Evolutionary conservation across 2,888 invertebrate genomes (phyloP).

Genomic region (Erynnis tages): DNA sequence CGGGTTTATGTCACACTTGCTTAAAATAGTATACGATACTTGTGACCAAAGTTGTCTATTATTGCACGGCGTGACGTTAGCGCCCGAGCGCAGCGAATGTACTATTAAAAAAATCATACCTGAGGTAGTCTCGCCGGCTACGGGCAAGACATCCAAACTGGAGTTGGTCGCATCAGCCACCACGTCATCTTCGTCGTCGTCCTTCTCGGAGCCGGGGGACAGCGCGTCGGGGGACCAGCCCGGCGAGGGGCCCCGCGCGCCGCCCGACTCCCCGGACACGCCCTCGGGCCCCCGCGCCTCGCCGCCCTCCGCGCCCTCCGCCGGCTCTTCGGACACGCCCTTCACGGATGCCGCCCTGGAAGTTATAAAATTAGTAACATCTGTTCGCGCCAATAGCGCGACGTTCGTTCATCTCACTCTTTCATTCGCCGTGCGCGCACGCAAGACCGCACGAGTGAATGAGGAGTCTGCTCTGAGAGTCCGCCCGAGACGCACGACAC

Average conservation of each 20-base stretch:
- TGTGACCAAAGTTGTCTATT: too few species aligned
- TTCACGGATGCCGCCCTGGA: slow-evolving; percentile 69
- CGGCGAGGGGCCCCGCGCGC: slow-evolving; percentile 20
- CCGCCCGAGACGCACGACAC: too few species aligned
- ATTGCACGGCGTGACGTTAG: too few species aligned
- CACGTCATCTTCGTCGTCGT: slow-evolving; percentile 52
- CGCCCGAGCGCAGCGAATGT: too few species aligned
- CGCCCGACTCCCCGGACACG: slow-evolving; percentile 28
- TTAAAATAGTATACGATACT: too few species aligned
- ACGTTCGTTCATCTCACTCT: too few species aligned
- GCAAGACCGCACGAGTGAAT: too few species aligned
- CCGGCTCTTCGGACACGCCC: slow-evolving; percentile 38
- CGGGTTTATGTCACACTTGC: too few species aligned
- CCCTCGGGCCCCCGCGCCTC: slow-evolving; percentile 33
- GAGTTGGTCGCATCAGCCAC: slow-evolving; percentile 36
- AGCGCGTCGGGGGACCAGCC: slow-evolving; percentile 54
- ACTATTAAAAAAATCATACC: slow-evolving; percentile 36
- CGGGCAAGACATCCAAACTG: slow-evolving; percentile 52
- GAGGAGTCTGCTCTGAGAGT: too few species aligned
- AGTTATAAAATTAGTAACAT: neutral
- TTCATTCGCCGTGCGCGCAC: too few species aligned
- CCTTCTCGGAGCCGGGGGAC: slow-evolving; percentile 63
- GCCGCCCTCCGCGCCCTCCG: slow-evolving; percentile 30
- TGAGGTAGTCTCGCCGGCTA: slow-evolving; percentile 44
- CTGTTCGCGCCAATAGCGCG: too few species aligned